Evolutionary conservation across 1,140 invertebrate species (phyloP), one percentile per base, ranked within the genome.

Genomic region (Philopotamus ludificatus): DNA sequence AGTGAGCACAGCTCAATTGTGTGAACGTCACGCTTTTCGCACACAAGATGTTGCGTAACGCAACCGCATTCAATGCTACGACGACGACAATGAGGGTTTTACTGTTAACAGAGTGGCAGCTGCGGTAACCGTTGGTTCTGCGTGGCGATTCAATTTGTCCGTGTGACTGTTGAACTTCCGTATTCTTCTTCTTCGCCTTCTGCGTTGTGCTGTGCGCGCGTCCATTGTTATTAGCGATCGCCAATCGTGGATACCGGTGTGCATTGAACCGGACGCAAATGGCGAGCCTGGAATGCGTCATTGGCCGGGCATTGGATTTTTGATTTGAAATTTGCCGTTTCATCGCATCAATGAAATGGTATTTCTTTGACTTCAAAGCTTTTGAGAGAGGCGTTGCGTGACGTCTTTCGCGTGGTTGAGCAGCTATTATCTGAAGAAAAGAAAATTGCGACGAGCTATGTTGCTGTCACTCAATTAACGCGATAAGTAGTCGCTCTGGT

Each of bases 231-330:
- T 21, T 42, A 16, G 21, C 16, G 54, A 57, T 57, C 23, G 54
- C 54, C 51, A 54, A 54, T 54, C 51, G 23, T 34, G 51, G 51
- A 42, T 57, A 28, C 42, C n/a, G 34, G 28, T 12, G 28, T 34
- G 28, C 28, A 34, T 34, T 34, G 28, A 34, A 34, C 28, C 28
- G 28, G 28, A n/a, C 28, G 28, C 12, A 34, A 34, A 34, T 12
- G 28, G 28, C 28, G n/a, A 34, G 28, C 28, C 28, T n/a, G n/a
- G n/a, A n/a, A n/a, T n/a, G n/a, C n/a, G n/a, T n/a, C n/a, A n/a
- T n/a, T n/a, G n/a, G n/a, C n/a, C n/a, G n/a, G n/a, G n/a, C n/a
- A n/a, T n/a, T n/a, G n/a, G n/a, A n/a, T n/a, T n/a, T n/a, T n/a
- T n/a, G n/a, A n/a, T n/a, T n/a, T n/a, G n/a, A n/a, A n/a, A n/a